Evolutionary conservation across 1,140 invertebrate genomes (phyloP).

Genomic region (Cydia strobilella): DNA sequence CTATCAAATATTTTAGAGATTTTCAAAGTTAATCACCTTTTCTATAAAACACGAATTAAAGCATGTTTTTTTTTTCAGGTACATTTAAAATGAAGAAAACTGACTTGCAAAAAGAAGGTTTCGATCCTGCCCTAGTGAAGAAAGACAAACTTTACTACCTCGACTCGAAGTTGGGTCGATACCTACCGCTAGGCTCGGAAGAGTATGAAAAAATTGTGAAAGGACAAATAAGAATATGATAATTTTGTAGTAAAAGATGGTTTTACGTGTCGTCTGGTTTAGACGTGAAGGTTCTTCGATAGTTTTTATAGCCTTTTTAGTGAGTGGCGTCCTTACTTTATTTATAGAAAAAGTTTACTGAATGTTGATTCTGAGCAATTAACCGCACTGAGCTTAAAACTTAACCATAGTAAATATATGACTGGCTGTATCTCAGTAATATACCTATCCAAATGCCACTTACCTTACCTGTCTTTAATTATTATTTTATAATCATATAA

Average conservation of each 20-base stretch:
- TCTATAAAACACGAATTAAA: background rate
- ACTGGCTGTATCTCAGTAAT: no score
- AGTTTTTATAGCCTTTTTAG: background rate
- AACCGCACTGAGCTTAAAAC: background rate
- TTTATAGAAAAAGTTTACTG: background rate
- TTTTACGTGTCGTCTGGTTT: background rate
- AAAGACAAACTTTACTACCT: conserved; percentile 88
- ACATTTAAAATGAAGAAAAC: conserved; percentile 97
- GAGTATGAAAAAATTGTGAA: conserved; percentile 83
- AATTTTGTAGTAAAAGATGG: conserved; percentile 26
- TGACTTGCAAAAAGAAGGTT: conserved; percentile 94
- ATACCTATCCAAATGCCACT: no score
- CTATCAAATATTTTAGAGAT: background rate
- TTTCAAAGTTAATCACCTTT: background rate
- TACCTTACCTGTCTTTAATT: no score
- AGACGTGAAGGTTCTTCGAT: background rate
- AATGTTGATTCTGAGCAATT: background rate
- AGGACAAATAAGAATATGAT: conserved; percentile 83
- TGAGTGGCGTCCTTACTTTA: background rate
- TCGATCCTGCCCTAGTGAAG: conserved; percentile 86
- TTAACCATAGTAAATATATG: no score
- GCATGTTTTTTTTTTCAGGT: conserved; percentile 50
- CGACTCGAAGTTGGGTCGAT: conserved; percentile 81
- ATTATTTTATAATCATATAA: no score
- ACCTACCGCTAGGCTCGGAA: conserved; percentile 82